Conservation (phyloP, 2,797 vertebrate genomes). For the Leptatherina wallacei region DNA sequence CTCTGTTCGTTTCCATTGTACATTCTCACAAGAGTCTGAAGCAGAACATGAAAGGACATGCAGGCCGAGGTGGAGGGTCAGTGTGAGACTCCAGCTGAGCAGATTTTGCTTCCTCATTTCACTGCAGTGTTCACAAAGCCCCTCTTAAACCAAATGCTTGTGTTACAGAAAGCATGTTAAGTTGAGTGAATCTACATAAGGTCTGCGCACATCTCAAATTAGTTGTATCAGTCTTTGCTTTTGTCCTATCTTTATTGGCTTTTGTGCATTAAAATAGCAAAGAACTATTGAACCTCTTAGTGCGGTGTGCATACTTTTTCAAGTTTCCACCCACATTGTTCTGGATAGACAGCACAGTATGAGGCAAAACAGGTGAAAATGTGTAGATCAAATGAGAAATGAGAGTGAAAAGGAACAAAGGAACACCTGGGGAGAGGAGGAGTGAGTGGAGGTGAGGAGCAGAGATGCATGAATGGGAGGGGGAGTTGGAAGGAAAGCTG, state of each 20-base stretch:
- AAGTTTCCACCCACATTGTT: slow-evolving; percentile 41
- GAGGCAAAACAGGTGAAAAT: slow-evolving; percentile 40
- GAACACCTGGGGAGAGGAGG: slow-evolving; percentile 72
- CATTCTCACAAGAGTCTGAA: slow-evolving; percentile 59
- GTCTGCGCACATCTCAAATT: neutral
- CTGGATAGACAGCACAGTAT: slow-evolving; percentile 11
- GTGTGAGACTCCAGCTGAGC: neutral
- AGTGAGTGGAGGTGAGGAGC: slow-evolving; percentile 37
- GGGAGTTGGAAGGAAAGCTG: slow-evolving; percentile 41
- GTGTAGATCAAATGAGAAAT: slow-evolving; percentile 42
- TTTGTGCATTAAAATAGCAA: slow-evolving; percentile 26
- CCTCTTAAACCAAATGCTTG: slow-evolving; percentile 5
- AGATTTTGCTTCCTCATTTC: neutral
- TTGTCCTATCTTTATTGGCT: slow-evolving; percentile 1
- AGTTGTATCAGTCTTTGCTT: slow-evolving; percentile 8
- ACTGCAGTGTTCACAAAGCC: neutral
- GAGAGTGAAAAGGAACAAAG: slow-evolving; percentile 66
- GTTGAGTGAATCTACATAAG: neutral
- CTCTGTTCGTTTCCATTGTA: slow-evolving; percentile 59
- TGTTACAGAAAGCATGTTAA: neutral
- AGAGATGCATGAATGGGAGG: slow-evolving; percentile 60
- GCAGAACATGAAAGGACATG: slow-evolving; percentile 26
- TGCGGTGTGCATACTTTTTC: slow-evolving; percentile 22
- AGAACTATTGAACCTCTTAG: slow-evolving; percentile 9
- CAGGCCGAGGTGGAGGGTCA: slow-evolving; percentile 1